phyloP scores from a whole-genome alignment of 2,113 vertebrate species.

The Megalops atlanticus region DNA sequence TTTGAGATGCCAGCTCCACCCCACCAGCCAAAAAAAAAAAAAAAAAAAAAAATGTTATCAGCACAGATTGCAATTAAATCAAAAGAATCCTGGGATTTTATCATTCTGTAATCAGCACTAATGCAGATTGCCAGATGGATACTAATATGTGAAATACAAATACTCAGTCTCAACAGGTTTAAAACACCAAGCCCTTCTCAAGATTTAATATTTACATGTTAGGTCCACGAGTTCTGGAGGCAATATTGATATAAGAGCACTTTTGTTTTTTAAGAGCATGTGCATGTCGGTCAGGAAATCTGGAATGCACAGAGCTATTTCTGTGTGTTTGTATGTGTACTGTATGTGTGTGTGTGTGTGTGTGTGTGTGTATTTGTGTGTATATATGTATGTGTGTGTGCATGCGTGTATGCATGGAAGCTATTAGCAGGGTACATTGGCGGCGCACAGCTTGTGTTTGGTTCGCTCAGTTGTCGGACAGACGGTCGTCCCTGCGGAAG shows the following conservation, averaged over 20 bases:
- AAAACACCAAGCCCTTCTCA: background rate
- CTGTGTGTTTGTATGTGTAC: background rate
- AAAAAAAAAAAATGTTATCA: slow-evolving; percentile 54
- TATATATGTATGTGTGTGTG: background rate
- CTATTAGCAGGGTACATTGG: too few species aligned
- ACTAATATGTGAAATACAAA: background rate
- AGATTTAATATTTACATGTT: background rate
- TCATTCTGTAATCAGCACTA: slow-evolving; percentile 5
- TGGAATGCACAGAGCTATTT: background rate
- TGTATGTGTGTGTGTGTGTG: background rate
- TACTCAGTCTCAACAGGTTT: background rate
- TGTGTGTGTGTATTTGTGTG: background rate
- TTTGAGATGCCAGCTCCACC: slow-evolving; percentile 39
- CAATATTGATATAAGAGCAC: background rate
- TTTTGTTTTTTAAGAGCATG: background rate
- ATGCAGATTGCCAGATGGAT: slow-evolving; percentile 10
- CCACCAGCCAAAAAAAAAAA: background rate
- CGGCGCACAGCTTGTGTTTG: slow-evolving; percentile 22
- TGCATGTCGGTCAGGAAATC: background rate
- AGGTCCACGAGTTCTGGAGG: background rate
- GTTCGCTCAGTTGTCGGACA: slow-evolving; percentile 29
- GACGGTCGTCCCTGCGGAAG: slow-evolving; percentile 8
- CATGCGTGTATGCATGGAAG: slow-evolving; percentile 11
- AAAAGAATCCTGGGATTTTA: slow-evolving; percentile 1
- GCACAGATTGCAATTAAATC: slow-evolving; percentile 25